A percentile compares a stretch with the other conserved stretches of the same genome.
These are phyloP conservation scores for Dioctria rufipes DNA, from an alignment of 2,888 invertebrate genomes.

Conservation along the genomic window DNA sequence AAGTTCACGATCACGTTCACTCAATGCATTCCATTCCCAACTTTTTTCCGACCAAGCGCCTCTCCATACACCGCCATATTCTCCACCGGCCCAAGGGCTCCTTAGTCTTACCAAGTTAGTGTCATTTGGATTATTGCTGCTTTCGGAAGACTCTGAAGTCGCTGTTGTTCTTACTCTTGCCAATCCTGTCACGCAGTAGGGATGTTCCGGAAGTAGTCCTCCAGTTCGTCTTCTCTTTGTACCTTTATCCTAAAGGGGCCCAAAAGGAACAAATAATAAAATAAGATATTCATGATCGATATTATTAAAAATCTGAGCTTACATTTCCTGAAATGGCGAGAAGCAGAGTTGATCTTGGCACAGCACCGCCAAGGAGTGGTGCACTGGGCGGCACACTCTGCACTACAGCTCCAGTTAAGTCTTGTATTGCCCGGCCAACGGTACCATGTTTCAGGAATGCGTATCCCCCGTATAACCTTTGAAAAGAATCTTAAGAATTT, in stretches of 20 bases:
- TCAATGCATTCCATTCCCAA: conserved; percentile 80
- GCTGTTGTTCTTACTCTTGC: conserved; percentile 76
- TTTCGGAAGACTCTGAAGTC: conserved; percentile 57
- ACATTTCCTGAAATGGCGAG: conserved; percentile 78
- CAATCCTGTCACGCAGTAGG: conserved; percentile 81
- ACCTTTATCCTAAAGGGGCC: conserved; percentile 60
- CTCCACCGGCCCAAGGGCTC: conserved; percentile 72
- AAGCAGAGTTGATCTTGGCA: conserved; percentile 80
- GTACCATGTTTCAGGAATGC: conserved; percentile 77
- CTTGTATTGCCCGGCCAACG: conserved; percentile 80
- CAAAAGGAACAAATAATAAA: conserved; percentile 14
- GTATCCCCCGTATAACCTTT: conserved; percentile 80
- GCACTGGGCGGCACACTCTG: conserved; percentile 74
- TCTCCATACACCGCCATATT: conserved; percentile 80
- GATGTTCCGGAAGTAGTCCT: conserved; percentile 79
- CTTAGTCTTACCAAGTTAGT: conserved; percentile 77
- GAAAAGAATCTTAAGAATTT: conserved; percentile 42
- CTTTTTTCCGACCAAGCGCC: conserved; percentile 82
- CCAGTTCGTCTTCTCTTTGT: conserved; percentile 74
- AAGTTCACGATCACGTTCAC: conserved; percentile 77
- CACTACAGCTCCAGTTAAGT: conserved; percentile 82
- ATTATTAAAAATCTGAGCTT: conserved; percentile 62
- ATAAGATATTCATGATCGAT: neutral
- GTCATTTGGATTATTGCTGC: conserved; percentile 70
- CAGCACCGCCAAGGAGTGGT: conserved; percentile 76